Conservation (phyloP, 2,888 invertebrate species). For the Odontocerum albicorne region DNA sequence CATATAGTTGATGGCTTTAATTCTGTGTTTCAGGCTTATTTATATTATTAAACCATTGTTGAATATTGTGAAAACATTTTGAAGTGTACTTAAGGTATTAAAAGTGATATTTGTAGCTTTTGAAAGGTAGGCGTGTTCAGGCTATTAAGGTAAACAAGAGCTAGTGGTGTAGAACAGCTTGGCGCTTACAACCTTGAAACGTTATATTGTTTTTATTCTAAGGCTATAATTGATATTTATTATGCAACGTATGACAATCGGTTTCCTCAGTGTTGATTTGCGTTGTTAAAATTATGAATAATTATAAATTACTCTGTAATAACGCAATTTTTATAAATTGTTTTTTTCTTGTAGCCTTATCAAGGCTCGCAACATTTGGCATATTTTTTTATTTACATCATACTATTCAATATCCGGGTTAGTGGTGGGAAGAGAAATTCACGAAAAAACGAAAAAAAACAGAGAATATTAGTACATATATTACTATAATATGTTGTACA, state of each 20-base stretch:
- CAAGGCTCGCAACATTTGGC: too few relatives aligned
- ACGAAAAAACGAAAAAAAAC: too few relatives aligned
- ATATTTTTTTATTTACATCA: too few relatives aligned
- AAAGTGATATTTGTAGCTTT: conserved; percentile 18
- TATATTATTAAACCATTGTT: not conserved
- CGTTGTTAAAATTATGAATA: too few relatives aligned
- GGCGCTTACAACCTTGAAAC: conserved; percentile 31
- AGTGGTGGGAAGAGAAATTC: too few relatives aligned
- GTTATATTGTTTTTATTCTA: conserved; percentile 30
- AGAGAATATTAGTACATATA: too few relatives aligned
- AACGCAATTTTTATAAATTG: too few relatives aligned
- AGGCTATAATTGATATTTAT: conserved; percentile 22
- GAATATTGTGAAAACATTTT: not conserved
- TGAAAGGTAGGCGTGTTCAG: conserved; percentile 32
- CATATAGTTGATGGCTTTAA: not conserved
- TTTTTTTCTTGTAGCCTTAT: too few relatives aligned
- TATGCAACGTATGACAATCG: conserved; percentile 16
- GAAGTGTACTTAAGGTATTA: not conserved
- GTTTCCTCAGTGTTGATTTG: not conserved
- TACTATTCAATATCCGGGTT: too few relatives aligned
- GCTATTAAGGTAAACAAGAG: conserved; percentile 32
- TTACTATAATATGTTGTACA: too few relatives aligned
- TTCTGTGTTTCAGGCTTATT: not conserved
- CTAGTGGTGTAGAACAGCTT: conserved; percentile 19
- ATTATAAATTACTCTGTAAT: too few relatives aligned